Percentiles rank a stretch among this genome's conserved stretches.
phyloP scores from a whole-genome alignment of 2,888 invertebrate genomes.

The Acrobasis repandana region DNA sequence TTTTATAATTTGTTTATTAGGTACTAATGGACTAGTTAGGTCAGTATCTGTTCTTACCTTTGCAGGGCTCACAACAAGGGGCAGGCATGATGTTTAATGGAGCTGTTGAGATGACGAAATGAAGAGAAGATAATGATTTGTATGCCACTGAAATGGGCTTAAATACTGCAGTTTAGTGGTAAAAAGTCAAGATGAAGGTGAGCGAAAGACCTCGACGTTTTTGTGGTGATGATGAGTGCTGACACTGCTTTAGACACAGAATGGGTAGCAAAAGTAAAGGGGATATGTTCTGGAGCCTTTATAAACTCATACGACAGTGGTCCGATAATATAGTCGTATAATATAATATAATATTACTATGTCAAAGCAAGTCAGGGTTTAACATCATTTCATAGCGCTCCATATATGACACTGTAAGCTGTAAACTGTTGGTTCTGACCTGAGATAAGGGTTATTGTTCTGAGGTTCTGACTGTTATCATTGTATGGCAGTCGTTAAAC shows the following conservation, averaged over 20 bases:
- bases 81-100: slow-evolving; percentile 16
- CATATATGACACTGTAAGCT: too few relatives aligned
- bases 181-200: slow-evolving; percentile 18
- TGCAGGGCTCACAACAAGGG: slow-evolving; percentile 17
- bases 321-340: too few relatives aligned
- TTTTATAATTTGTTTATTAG: too few relatives aligned
- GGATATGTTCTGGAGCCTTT: not conserved
- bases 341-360: too few relatives aligned
- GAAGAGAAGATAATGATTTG: slow-evolving; percentile 2
- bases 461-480: too few relatives aligned
- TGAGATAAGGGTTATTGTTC: too few relatives aligned
- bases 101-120: not conserved
- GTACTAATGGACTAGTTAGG: too few relatives aligned
- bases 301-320: too few relatives aligned
- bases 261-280: not conserved
- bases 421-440: too few relatives aligned
- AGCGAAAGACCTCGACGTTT: slow-evolving; percentile 13
- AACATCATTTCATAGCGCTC: too few relatives aligned
- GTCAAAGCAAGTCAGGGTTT: too few relatives aligned
- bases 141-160: slow-evolving; percentile 4
- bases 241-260: not conserved
- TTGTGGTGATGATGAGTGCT: not conserved
- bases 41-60: slow-evolving; percentile 18
- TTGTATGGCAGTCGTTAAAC: too few relatives aligned
- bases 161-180: slow-evolving; percentile 10